Percentiles rank a stretch among this genome's conserved stretches.
phyloP scores from a whole-genome alignment of 1,140 invertebrate genomes.

The Diachasmimorpha longicaudata region DNA sequence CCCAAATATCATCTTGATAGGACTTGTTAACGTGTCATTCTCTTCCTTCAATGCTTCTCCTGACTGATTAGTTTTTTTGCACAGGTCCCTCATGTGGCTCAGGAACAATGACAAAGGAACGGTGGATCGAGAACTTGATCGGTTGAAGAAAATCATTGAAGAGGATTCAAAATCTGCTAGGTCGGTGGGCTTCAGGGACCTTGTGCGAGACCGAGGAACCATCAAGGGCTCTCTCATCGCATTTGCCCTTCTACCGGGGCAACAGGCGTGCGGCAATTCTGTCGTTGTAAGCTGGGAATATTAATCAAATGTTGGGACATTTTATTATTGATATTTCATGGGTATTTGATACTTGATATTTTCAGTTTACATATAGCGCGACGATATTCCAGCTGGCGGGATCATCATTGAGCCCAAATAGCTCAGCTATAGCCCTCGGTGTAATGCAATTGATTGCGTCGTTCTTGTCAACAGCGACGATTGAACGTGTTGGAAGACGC shows the following conservation, averaged over 20 bases:
- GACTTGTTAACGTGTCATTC: too few relatives aligned
- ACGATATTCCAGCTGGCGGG: conserved; percentile 65
- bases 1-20: not conserved
- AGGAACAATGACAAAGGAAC: conserved; percentile 58
- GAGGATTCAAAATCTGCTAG: conserved; percentile 28
- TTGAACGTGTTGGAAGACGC: conserved; percentile 69
- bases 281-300: conserved; percentile 43
- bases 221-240: conserved; percentile 57
- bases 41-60: too few relatives aligned
- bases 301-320: too few relatives aligned
- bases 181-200: conserved; percentile 35
- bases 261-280: conserved; percentile 58
- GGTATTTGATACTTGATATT: not conserved
- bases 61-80: not conserved
- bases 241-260: conserved; percentile 54
- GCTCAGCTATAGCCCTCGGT: conserved; percentile 64
- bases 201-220: conserved; percentile 49
- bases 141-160: conserved; percentile 42
- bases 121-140: conserved; percentile 43
- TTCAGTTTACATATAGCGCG: conserved; percentile 61
- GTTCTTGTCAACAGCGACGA: conserved; percentile 60
- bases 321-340: not conserved
- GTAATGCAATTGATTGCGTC: conserved; percentile 59
- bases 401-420: conserved; percentile 55
- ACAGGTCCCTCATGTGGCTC: conserved; percentile 62